A percentile compares a stretch with the other conserved stretches of the same genome.
Evolutionary conservation across 2,797 vertebrate species (phyloP).

Genomic region (Cryptoblepharus egeriae): DNA sequence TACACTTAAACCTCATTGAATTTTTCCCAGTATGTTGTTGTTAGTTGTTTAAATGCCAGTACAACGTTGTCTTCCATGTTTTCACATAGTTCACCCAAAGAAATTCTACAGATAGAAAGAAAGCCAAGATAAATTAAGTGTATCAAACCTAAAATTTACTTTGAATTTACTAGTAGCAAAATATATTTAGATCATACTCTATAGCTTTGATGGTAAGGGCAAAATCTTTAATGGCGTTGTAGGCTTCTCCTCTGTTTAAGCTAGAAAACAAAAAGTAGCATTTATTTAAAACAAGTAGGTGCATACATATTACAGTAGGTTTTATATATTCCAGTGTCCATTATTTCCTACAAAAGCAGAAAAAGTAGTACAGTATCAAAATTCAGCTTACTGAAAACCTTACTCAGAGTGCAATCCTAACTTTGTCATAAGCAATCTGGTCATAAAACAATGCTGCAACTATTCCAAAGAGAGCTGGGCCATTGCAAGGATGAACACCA

Average conservation of each 20-base stretch:
- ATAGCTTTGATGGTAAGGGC: slow-evolving; percentile 42
- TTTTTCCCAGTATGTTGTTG: slow-evolving; percentile 13
- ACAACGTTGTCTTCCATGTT: slow-evolving; percentile 47
- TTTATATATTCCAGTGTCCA: background rate
- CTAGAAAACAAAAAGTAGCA: slow-evolving; percentile 3
- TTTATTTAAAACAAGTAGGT: background rate
- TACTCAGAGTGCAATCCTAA: background rate
- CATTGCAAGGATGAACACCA: no score
- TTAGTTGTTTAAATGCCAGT: slow-evolving; percentile 53
- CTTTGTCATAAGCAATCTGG: no score
- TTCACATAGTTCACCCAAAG: slow-evolving; percentile 50
- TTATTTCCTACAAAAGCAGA: background rate
- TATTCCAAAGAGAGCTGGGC: no score
- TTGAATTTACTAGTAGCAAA: no score
- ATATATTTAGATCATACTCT: slow-evolving; percentile 19
- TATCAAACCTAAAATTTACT: no score
- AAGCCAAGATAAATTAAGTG: background rate
- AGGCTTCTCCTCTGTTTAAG: slow-evolving; percentile 56
- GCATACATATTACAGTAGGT: background rate
- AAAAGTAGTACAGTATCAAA: background rate
- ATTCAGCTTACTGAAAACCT: background rate
- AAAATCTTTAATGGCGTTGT: slow-evolving; percentile 41
- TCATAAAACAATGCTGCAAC: no score
- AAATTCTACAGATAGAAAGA: slow-evolving; percentile 21
- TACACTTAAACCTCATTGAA: background rate